These are phyloP conservation scores for Xerus rutilus DNA, from an alignment of 2,797 vertebrate species.

Conservation along the genomic window DNA sequence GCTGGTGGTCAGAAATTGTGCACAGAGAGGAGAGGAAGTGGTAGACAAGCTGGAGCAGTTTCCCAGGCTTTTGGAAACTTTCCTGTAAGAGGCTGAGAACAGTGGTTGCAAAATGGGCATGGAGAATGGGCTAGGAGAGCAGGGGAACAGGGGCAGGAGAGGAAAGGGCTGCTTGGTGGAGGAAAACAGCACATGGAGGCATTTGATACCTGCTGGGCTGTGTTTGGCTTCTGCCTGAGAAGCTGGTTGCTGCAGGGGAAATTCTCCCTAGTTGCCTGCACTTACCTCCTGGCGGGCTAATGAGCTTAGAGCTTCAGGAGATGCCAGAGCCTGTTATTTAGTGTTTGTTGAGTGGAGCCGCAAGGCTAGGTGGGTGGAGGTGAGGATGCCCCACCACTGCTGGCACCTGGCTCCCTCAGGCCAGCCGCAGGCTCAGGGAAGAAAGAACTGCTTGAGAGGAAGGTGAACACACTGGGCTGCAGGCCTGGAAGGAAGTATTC, in stretches of 20 bases:
- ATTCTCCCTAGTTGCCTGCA: constrained; percentile 78
- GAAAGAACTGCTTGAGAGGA: background rate
- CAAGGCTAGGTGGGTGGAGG: constrained; percentile 26
- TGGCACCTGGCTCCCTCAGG: constrained; percentile 41
- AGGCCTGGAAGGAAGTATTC: background rate
- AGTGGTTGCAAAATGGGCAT: background rate
- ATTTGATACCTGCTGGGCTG: constrained; percentile 76
- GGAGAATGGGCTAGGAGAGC: background rate
- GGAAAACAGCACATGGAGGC: background rate
- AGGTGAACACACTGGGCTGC: background rate
- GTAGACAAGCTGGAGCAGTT: background rate
- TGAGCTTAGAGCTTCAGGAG: constrained; percentile 74
- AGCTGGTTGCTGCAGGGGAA: constrained; percentile 77
- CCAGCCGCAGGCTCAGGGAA: background rate
- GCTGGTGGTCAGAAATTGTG: background rate
- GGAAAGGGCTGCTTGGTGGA: background rate
- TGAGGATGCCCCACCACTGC: background rate
- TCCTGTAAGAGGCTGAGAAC: background rate
- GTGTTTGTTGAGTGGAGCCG: constrained; percentile 67
- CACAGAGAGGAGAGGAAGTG: background rate
- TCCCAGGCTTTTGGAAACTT: background rate
- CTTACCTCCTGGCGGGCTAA: constrained; percentile 79
- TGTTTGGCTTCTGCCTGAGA: constrained; percentile 71
- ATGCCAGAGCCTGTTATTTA: constrained; percentile 74
- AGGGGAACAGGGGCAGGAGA: background rate